phyloP scores from a whole-genome alignment of 2,888 invertebrate species.

The Gryllus longicercus region DNA sequence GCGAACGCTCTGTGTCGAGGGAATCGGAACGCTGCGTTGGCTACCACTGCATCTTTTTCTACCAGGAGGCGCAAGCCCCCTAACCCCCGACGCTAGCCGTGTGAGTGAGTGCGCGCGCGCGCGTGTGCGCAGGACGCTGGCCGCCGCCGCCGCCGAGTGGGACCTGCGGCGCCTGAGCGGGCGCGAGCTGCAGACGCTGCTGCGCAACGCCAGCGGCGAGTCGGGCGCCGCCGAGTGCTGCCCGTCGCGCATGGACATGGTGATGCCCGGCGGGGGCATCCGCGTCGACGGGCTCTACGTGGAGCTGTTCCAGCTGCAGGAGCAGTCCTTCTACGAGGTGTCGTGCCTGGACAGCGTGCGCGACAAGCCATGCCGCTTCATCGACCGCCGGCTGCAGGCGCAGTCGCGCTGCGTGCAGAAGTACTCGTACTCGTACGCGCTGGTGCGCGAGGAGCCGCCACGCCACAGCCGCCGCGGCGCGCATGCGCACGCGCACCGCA shows the following conservation, averaged over 20 bases:
- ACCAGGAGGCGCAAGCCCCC: too few species aligned
- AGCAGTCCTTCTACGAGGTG: conserved; percentile 65
- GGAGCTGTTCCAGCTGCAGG: conserved; percentile 60
- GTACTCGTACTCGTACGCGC: conserved; percentile 79
- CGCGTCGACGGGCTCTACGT: conserved; percentile 69
- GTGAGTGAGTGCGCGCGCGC: too few species aligned
- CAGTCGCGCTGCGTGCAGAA: conserved; percentile 78
- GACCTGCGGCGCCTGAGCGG: conserved; percentile 50
- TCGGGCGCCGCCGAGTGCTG: conserved; percentile 62
- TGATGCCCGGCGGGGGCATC: conserved; percentile 71
- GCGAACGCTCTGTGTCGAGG: too few species aligned
- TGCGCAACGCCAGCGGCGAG: conserved; percentile 55
- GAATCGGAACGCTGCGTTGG: too few species aligned
- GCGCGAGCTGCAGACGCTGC: conserved; percentile 62
- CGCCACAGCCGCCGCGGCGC: conserved; percentile 37
- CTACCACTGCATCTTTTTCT: too few species aligned
- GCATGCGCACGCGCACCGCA: conserved; percentile 33
- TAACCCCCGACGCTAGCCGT: too few species aligned
- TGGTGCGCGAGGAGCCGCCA: conserved; percentile 61
- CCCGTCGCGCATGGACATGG: conserved; percentile 72
- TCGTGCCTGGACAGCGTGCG: conserved; percentile 69
- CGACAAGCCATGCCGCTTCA: conserved; percentile 67
- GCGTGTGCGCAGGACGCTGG: background rate
- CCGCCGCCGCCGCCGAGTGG: conserved; percentile 23
- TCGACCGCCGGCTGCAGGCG: conserved; percentile 65